Evolutionary conservation across 2,888 invertebrate species (phyloP).

Genomic region (Ophonus ardosiacus): DNA sequence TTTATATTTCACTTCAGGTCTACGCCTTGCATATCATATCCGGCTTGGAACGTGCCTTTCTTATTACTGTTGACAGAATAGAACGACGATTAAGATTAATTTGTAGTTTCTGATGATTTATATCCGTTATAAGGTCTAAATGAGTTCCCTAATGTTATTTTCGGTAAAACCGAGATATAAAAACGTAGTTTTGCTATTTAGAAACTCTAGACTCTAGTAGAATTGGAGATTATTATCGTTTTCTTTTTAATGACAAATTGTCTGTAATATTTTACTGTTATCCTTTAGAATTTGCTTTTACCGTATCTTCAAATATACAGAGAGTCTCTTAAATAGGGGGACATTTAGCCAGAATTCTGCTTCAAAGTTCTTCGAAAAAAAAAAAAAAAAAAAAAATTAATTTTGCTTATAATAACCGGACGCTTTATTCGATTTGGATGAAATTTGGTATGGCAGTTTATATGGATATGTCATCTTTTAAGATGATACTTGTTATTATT

Average conservation of each 20-base stretch:
- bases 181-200: background rate
- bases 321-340: no score
- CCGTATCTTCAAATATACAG: background rate
- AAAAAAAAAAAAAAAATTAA: no score
- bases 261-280: background rate
- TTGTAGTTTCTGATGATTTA: background rate
- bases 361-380: no score
- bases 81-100: background rate
- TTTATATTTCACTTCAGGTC: constrained; percentile 12
- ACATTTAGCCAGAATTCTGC: no score
- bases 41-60: background rate
- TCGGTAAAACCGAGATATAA: background rate
- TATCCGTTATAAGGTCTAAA: background rate
- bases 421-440: no score
- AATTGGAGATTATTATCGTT: no score
- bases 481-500: no score
- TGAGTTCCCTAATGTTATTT: background rate
- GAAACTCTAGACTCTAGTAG: background rate
- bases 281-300: background rate
- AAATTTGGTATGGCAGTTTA: no score
- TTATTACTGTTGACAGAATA: constrained; percentile 3
- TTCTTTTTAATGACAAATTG: background rate
- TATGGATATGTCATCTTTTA: no score
- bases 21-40: constrained; percentile 17
- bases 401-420: no score